A percentile compares a stretch with the other conserved stretches of the same genome.
phyloP scores from a whole-genome alignment of 2,888 invertebrate genomes.

The Cryptus viduatorius region DNA sequence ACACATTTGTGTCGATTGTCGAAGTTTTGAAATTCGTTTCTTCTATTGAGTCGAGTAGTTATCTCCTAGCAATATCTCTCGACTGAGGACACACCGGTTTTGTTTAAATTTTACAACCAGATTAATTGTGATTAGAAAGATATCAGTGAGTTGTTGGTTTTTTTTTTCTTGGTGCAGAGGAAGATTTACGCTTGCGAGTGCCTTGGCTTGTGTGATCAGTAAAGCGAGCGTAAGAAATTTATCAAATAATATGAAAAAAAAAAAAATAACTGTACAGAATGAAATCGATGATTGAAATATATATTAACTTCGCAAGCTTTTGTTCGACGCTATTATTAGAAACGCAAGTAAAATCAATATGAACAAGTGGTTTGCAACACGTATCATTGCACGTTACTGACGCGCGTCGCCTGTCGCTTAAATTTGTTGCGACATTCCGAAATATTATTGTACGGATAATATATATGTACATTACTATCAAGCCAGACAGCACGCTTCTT shows the following conservation, averaged over 20 bases:
- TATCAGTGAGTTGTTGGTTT: conserved; percentile 18
- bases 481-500: conserved; percentile 67
- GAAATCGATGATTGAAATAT: conserved; percentile 41
- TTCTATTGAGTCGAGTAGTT: background rate
- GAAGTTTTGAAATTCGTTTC: background rate
- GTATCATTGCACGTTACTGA: conserved; percentile 27
- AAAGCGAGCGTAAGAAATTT: conserved; percentile 21
- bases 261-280: conserved; percentile 35
- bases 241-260: conserved; percentile 19
- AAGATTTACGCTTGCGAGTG: conserved; percentile 56
- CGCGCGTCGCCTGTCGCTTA: conserved; percentile 32
- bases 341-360: conserved; percentile 61
- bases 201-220: conserved; percentile 25
- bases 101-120: conserved; percentile 17
- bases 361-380: conserved; percentile 57
- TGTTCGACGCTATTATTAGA: conserved; percentile 54
- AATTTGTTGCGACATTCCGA: conserved; percentile 41
- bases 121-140: conserved; percentile 20
- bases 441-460: conserved; percentile 48
- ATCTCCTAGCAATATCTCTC: background rate
- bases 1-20: conserved; percentile 28
- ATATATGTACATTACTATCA: conserved; percentile 65
- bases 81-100: background rate
- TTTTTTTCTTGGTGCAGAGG: conserved; percentile 35
- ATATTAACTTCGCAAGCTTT: conserved; percentile 1